A percentile compares a stretch with the other conserved stretches of the same genome.
phyloP scores from a whole-genome alignment of 2,113 vertebrate genomes.

The Onychostruthus taczanowskii region DNA sequence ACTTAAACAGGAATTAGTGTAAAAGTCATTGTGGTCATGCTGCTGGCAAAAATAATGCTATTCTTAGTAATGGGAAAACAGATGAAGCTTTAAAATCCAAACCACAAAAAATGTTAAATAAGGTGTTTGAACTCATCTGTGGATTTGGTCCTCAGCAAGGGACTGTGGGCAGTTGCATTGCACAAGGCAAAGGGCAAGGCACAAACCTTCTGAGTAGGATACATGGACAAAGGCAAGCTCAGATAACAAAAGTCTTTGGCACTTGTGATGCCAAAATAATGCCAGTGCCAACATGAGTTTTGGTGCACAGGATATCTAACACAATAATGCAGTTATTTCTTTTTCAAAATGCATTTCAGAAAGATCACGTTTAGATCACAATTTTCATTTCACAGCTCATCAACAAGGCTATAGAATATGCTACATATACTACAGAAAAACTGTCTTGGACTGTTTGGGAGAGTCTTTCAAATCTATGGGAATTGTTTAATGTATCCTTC shows the following conservation, averaged over 20 bases:
- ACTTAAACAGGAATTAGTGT: background rate
- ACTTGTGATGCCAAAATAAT: background rate
- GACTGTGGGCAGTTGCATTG: background rate
- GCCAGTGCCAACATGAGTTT: background rate
- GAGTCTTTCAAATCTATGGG: background rate
- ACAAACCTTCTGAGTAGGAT: background rate
- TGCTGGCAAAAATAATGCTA: conserved; percentile 31
- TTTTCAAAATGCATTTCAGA: background rate
- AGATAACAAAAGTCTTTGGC: background rate
- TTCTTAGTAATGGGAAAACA: conserved; percentile 32
- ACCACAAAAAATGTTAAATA: conserved; percentile 9
- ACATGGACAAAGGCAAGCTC: background rate
- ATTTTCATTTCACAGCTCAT: background rate
- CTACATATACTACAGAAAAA: background rate
- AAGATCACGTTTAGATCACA: background rate
- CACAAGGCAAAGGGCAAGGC: background rate
- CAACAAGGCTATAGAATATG: background rate
- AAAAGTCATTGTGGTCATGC: conserved; percentile 11
- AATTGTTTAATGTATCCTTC: background rate
- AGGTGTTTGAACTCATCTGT: background rate
- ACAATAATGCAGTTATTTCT: background rate
- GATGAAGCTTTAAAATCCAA: conserved; percentile 25
- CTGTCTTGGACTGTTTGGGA: background rate
- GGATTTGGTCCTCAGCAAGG: background rate
- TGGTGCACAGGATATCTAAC: background rate